Base-by-base conservation (phyloP, 2,888 invertebrate genomes). In the Caenorhabditis wallacei region DNA sequence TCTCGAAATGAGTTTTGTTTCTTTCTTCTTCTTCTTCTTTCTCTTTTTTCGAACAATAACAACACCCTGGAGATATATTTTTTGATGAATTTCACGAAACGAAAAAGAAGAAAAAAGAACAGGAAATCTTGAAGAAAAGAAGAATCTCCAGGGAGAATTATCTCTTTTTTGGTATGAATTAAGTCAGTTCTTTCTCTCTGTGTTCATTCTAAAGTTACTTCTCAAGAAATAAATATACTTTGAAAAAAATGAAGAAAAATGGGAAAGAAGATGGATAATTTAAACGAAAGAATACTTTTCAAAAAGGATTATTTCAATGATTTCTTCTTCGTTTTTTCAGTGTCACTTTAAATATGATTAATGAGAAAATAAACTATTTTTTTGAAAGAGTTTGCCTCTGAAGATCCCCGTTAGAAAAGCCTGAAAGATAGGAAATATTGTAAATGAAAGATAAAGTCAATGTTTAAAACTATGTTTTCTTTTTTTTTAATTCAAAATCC, bases 61-160 rank as follows among this genome's bases (percentile, higher is more conserved):
- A 71, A 72, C 71, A 66, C 71, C 51, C 72, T 43, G 37, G 66
- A 59, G 80, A 71, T 40, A 46, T n/a, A n/a, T n/a, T n/a, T 59
- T 63, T 63, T 78, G 78, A 78, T 78, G 78, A 78, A 69, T 78
- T 78, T 78, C 63, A 53, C 10, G 43, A 40, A 46, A n/a, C 61
- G 40, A 63, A 40, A 40, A 4, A 61, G 24, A 53, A 20, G 35
- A 8, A 30, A 30, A 43, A 30, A 30, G 30, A 40, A 18, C 56
- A 56, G 16, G 26, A 43, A 43, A 22, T 43, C 43, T 43, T 18
- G 63, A 53, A 61, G 26, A 46, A 66, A 61, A 8, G 18, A 22
- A 26, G 30, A 35, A 16, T 56, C 57, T 59, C 59, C 7, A 43
- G 57, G 35, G 46, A 53, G 30, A 37, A 37, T 43, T 20, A 2